Evolutionary conservation across 92 coral and sea anemone species (phyloP).

Genomic region (Bergia sp.): DNA sequence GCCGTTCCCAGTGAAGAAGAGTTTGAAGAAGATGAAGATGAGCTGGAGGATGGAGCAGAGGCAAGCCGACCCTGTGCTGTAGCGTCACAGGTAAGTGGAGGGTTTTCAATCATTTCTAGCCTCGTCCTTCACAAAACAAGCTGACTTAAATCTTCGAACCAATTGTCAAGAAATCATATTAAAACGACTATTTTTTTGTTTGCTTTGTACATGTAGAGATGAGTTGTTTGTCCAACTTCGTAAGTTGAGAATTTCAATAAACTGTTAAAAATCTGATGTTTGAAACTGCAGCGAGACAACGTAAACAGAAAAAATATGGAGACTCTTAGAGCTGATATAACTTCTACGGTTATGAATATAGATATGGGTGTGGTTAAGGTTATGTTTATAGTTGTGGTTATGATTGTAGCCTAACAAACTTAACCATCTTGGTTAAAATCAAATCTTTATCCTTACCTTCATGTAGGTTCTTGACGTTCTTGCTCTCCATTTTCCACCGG

Average conservation of each 20-base stretch:
- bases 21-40: constrained; percentile 80
- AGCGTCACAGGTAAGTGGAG: constrained; percentile 84
- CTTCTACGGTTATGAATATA: neutral
- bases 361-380: neutral
- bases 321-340: too few relatives aligned
- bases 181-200: too few relatives aligned
- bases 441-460: neutral
- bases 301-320: too few relatives aligned
- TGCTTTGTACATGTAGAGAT: too few relatives aligned
- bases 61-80: constrained; percentile 98
- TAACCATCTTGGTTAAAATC: neutral
- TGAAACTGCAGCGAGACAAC: too few relatives aligned
- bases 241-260: too few relatives aligned
- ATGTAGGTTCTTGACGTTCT: constrained; percentile 89
- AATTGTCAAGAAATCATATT: neutral
- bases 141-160: neutral
- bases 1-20: constrained; percentile 86
- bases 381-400: neutral
- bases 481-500: constrained; percentile 97
- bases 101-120: neutral
- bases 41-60: constrained; percentile 82
- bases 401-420: neutral
- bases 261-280: too few relatives aligned
- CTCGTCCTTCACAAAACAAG: too few relatives aligned
- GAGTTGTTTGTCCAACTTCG: too few relatives aligned